A percentile compares a stretch with the other conserved stretches of the same genome.
Evolutionary conservation across 1,140 invertebrate species (phyloP).

Genomic region (Drosophila malerkotliana): DNA sequence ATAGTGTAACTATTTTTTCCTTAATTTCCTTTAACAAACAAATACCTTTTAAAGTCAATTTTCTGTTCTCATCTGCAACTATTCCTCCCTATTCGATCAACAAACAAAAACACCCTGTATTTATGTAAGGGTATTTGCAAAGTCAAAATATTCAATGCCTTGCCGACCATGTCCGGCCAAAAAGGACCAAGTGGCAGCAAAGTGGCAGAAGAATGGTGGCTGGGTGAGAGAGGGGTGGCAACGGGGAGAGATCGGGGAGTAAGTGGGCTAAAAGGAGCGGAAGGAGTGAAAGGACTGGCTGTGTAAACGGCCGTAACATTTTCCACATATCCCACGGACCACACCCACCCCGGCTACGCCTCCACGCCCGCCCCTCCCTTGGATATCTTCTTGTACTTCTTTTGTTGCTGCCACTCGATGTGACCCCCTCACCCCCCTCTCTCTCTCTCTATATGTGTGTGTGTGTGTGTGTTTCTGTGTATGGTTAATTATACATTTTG

Average conservation of each 20-base stretch:
- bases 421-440: conserved; percentile 1
- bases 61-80: too few species aligned
- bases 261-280: conserved; percentile 25
- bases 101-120: background rate
- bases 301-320: conserved; percentile 76
- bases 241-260: background rate
- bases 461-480: conserved; percentile 46
- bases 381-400: conserved; percentile 21
- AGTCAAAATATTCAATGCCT: conserved; percentile 60
- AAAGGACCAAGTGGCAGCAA: conserved; percentile 12
- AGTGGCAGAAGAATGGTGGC: background rate
- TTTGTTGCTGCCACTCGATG: conserved; percentile 31
- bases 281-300: conserved; percentile 56
- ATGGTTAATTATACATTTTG: conserved; percentile 77
- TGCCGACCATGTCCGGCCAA: conserved; percentile 37
- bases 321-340: conserved; percentile 43
- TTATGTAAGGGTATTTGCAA: conserved; percentile 28
- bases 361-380: background rate
- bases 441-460: background rate
- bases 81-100: background rate
- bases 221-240: background rate
- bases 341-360: background rate
- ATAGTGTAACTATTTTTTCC: too few species aligned
- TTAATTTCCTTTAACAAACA: too few species aligned
- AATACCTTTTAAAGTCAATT: too few species aligned